Evolutionary conservation across 2,888 invertebrate genomes (phyloP).

Genomic region (Heliconius aoede): DNA sequence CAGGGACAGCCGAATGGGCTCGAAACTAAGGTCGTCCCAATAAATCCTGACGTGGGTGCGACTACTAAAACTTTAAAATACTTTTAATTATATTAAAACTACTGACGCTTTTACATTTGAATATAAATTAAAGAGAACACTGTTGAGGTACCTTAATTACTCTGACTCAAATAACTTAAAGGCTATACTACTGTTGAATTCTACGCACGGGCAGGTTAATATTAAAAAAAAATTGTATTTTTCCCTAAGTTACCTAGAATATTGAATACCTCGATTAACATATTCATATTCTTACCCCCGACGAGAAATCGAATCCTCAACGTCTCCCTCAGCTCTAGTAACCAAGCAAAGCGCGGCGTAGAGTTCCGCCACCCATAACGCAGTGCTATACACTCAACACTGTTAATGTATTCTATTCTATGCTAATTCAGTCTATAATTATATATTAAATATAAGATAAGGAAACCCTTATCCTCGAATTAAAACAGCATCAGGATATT

Average conservation of each 20-base stretch:
- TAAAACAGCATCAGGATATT: constrained; percentile 45
- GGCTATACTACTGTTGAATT: no score
- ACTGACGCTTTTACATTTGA: constrained; percentile 4
- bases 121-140: constrained; percentile 8
- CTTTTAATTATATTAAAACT: constrained; percentile 31
- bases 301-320: no score
- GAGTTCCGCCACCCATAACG: no score
- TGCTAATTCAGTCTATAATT: background rate
- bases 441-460: constrained; percentile 21
- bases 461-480: constrained; percentile 36
- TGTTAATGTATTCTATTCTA: no score
- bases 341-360: no score
- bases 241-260: no score
- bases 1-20: background rate
- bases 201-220: no score
- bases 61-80: constrained; percentile 28
- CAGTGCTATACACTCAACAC: no score
- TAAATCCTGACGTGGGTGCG: constrained; percentile 29
- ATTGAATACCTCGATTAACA: no score
- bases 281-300: no score
- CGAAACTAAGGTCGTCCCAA: constrained; percentile 27
- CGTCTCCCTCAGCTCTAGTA: no score
- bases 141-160: background rate
- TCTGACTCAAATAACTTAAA: background rate
- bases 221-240: no score